These are phyloP conservation scores for Neofelis nebulosa DNA, from an alignment of 2,113 vertebrate genomes.

Conservation along the genomic window DNA sequence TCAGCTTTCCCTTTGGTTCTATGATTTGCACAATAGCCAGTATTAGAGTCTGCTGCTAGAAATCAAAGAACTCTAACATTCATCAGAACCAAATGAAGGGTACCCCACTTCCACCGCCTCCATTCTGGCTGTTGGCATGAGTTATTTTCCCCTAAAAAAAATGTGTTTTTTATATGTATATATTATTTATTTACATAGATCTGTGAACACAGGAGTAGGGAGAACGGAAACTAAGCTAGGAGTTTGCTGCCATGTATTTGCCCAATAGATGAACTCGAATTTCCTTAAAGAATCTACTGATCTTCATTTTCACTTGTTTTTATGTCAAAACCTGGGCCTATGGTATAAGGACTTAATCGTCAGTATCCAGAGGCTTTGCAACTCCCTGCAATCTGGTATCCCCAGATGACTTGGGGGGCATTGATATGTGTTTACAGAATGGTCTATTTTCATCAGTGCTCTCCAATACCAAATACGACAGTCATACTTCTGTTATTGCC, in stretches of 20 bases:
- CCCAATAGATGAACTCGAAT: background rate
- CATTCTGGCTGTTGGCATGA: background rate
- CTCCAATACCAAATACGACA: background rate
- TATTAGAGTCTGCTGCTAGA: background rate
- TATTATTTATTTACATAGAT: background rate
- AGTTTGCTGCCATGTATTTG: background rate
- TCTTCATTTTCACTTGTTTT: background rate
- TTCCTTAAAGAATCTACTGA: background rate
- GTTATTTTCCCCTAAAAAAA: background rate
- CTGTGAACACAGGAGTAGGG: background rate
- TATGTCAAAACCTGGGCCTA: background rate
- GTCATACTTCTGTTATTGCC: background rate
- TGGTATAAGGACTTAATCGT: background rate
- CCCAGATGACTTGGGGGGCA: background rate
- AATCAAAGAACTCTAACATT: background rate
- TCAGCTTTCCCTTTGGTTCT: background rate
- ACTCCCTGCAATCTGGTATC: background rate
- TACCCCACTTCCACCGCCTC: background rate
- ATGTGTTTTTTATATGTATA: background rate
- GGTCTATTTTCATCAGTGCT: background rate
- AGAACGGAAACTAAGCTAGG: background rate
- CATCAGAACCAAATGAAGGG: background rate
- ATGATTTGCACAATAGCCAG: background rate
- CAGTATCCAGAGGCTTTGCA: background rate
- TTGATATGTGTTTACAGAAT: background rate